Conservation (phyloP, 2,797 vertebrate genomes). For the Cottoperca gobio region DNA sequence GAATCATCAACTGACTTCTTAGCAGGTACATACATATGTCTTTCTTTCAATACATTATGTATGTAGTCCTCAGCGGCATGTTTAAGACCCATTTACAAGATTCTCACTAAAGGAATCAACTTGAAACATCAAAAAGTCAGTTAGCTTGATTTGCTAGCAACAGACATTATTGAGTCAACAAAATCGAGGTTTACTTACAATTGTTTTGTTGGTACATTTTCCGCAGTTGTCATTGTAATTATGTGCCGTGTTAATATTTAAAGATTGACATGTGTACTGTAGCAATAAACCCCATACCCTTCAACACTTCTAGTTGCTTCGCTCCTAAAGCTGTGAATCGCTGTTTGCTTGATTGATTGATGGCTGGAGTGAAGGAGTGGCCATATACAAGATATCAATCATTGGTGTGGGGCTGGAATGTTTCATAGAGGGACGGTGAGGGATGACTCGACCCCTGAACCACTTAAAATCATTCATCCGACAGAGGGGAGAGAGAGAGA, state of each 20-base stretch:
- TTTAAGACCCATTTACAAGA: neutral
- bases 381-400: constrained; percentile 57
- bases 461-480: constrained; percentile 44
- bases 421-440: constrained; percentile 46
- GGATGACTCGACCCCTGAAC: constrained; percentile 49
- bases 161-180: neutral
- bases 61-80: neutral
- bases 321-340: constrained; percentile 19
- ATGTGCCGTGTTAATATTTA: neutral
- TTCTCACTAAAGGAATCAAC: neutral
- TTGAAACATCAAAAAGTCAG: neutral
- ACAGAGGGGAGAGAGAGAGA: constrained; percentile 14
- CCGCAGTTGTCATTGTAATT: neutral
- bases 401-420: constrained; percentile 29
- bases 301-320: constrained; percentile 7
- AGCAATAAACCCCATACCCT: neutral
- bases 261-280: neutral
- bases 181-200: neutral
- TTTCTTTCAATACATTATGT: too few species aligned
- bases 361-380: constrained; percentile 29
- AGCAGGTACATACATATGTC: too few species aligned
- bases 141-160: too few species aligned
- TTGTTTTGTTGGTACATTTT: neutral
- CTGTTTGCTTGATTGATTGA: constrained; percentile 52
- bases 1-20: neutral